phyloP scores from a whole-genome alignment of 2,113 vertebrate genomes.

The Paracanthobrama guichenoti region DNA sequence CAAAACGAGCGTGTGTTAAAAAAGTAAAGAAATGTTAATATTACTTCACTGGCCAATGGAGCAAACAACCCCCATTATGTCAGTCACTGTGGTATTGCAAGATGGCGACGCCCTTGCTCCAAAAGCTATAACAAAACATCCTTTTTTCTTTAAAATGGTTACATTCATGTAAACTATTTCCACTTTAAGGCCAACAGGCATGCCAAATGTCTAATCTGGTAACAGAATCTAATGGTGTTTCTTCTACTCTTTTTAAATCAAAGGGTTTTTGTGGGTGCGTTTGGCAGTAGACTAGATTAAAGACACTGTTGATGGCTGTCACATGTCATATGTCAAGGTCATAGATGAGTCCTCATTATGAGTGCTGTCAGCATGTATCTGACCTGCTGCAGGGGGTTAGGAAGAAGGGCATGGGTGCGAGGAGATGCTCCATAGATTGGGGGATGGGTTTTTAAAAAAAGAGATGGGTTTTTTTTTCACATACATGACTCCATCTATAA shows the following conservation, averaged over 20 bases:
- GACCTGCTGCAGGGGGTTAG: constrained; percentile 19
- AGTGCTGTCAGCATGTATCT: constrained; percentile 40
- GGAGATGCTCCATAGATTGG: constrained; percentile 24
- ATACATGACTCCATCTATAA: constrained; percentile 32
- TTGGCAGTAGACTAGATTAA: constrained; percentile 37
- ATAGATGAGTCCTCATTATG: constrained; percentile 43
- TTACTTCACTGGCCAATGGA: no score
- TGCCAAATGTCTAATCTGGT: neutral
- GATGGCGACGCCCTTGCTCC: no score
- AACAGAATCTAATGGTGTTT: neutral
- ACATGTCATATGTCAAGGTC: constrained; percentile 38
- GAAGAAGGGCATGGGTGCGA: neutral
- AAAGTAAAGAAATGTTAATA: no score
- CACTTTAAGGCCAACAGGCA: neutral
- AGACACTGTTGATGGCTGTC: constrained; percentile 34
- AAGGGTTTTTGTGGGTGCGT: neutral
- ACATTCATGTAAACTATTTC: no score
- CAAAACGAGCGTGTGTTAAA: no score
- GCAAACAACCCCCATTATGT: no score
- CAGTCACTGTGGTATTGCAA: no score
- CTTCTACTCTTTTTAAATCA: neutral
- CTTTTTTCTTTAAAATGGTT: no score
- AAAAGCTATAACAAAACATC: no score
- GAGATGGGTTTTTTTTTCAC: constrained; percentile 3
- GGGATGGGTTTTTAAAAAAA: constrained; percentile 16